Evolutionary conservation across 2,888 invertebrate species (phyloP).

Genomic region (Gymnoscelis rufifasciata): DNA sequence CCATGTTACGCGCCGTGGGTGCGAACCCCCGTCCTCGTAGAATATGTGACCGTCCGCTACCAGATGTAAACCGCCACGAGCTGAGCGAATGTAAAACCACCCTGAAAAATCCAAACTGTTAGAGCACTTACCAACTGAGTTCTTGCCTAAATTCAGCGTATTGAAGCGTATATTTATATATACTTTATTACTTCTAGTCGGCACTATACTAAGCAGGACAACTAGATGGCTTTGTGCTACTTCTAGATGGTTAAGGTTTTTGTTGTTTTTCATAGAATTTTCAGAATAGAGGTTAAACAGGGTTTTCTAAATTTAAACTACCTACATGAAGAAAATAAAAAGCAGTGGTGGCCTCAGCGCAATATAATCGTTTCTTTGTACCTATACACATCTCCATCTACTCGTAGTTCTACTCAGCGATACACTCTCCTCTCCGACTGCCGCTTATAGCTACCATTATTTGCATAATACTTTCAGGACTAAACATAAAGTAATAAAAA

Average conservation of each 20-base stretch:
- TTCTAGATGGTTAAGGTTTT: conserved; percentile 55
- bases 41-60: conserved; percentile 73
- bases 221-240: conserved; percentile 50
- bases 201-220: conserved; percentile 36
- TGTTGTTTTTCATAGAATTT: conserved; percentile 1
- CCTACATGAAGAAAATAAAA: conserved; percentile 28
- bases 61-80: conserved; percentile 69
- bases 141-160: conserved; percentile 2
- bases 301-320: background rate
- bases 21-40: conserved; percentile 74
- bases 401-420: conserved; percentile 66
- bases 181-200: conserved; percentile 10
- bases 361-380: conserved; percentile 77
- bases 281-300: conserved; percentile 5
- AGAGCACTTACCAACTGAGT: conserved; percentile 25
- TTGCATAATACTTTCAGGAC: conserved; percentile 66
- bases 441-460: conserved; percentile 66
- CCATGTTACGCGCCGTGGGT: conserved; percentile 72
- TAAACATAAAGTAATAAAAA: conserved; percentile 65
- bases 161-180: too few species aligned
- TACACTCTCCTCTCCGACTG: conserved; percentile 61
- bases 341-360: conserved; percentile 50
- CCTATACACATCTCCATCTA: conserved; percentile 68
- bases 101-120: conserved; percentile 53
- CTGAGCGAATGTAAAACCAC: conserved; percentile 74